Base-by-base conservation (phyloP, 2,888 invertebrate species). In the Tenthredo mesomela region DNA sequence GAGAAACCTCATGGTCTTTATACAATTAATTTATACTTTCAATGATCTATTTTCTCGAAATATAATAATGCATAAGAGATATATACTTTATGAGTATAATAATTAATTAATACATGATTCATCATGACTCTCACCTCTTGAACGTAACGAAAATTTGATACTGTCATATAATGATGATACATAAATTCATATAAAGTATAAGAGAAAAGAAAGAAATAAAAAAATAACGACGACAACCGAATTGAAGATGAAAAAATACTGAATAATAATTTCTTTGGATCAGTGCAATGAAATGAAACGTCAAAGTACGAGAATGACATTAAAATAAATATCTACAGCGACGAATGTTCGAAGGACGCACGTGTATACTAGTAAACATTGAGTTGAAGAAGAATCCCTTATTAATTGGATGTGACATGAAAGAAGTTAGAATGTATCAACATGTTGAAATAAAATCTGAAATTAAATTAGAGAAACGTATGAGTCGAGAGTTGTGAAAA, bases 121-220 rank as follows among this genome's bases (percentile, higher is more conserved):
- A 73, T 73, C 43, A 73, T 73, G 71, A 40, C 71, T 43, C 71
- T 73, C 40, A 73, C 10, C 71, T 73, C 43, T 21, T 43, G 10
- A 73, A 43, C 40, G 71, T 40, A 73, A 73, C 21, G 43, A 10
- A 40, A 73, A 7, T n/a, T 21, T 73, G 43, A 12, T 43, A n/a
- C 43, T 40, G 71, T 43, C 43, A 43, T 43, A 73, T 37, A 5
- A n/a, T 70, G 37, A 70, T 70, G 70, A 70, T 37, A 37, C 37
- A 37, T 37, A 33, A 67, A 67, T 7, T 18, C 33, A 40, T 73
- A 37, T 21, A 9, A 43, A 73, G 33, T 7, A 37, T 2, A 29
- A 29, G 29, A 70, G 2, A 43, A 9, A n/a, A 40, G 0, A 7
- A 2, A 43, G 12, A n/a, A 21, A 7, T 0, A 43, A 25, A n/a